These are phyloP conservation scores for Antedon bifida DNA, from an alignment of 35 echinoderm and acorn worm genomes.

Conservation along the genomic window DNA sequence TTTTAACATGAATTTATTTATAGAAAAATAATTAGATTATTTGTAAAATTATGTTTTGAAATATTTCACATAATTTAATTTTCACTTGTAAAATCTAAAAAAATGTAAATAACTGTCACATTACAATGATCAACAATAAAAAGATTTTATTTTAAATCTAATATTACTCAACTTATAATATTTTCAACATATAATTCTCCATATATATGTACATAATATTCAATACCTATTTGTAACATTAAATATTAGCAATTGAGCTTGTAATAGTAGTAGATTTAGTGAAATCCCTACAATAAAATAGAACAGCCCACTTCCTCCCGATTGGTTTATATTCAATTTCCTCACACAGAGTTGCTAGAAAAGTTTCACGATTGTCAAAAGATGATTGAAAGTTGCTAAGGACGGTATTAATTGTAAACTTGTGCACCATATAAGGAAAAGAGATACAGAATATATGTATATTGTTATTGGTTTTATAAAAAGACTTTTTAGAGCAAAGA, in stretches of 20 bases:
- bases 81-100: neutral
- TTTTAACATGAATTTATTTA: neutral
- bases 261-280: neutral
- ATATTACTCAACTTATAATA: no score
- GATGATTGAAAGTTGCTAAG: neutral
- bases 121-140: no score
- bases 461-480: no score
- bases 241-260: no score
- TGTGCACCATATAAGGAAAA: no score
- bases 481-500: no score
- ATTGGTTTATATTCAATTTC: constrained; percentile 2
- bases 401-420: neutral
- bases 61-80: neutral
- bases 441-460: no score
- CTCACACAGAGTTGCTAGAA: neutral
- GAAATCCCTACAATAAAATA: neutral
- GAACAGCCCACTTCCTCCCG: neutral
- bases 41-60: neutral
- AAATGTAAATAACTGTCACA: no score
- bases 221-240: no score
- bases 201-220: no score
- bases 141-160: no score
- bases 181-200: no score
- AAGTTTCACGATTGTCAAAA: neutral
- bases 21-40: neutral